These are phyloP conservation scores for Hemithea aestivaria DNA, from an alignment of 2,888 invertebrate species.

Conservation along the genomic window DNA sequence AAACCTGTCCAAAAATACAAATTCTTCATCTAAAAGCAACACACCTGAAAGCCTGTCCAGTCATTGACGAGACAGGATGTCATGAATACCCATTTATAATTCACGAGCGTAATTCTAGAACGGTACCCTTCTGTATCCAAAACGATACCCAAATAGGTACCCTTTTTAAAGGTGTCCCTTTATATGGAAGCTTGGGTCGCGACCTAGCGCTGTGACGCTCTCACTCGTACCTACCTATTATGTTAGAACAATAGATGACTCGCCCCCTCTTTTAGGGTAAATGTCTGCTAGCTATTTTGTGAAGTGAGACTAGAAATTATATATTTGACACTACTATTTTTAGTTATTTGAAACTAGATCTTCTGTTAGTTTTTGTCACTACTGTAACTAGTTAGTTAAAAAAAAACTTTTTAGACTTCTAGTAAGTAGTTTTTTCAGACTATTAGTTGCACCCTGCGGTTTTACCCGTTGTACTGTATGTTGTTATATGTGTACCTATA, in stretches of 20 bases:
- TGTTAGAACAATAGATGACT: constrained; percentile 42
- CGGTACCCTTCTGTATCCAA: constrained; percentile 18
- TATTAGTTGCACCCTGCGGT: no score
- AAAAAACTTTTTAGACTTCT: no score
- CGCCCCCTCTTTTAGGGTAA: constrained; percentile 12
- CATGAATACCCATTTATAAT: constrained; percentile 28
- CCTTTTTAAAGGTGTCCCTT: constrained; percentile 25
- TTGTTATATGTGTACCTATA: no score
- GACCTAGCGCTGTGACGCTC: constrained; percentile 41
- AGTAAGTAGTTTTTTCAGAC: no score
- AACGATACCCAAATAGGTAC: constrained; percentile 4
- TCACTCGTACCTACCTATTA: constrained; percentile 36
- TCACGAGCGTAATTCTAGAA: constrained; percentile 31
- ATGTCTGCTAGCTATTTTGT: constrained; percentile 6
- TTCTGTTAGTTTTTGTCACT: no score
- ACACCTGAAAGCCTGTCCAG: no score
- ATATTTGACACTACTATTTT: no score
- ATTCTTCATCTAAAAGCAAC: no score
- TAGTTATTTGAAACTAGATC: no score
- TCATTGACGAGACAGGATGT: constrained; percentile 3
- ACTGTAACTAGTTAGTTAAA: no score
- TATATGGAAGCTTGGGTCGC: constrained; percentile 26
- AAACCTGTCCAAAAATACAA: constrained; percentile 1
- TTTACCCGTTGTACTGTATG: no score
- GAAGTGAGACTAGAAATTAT: neutral